Conservation (phyloP, 1,140 invertebrate species). For the Magallana angulata region DNA sequence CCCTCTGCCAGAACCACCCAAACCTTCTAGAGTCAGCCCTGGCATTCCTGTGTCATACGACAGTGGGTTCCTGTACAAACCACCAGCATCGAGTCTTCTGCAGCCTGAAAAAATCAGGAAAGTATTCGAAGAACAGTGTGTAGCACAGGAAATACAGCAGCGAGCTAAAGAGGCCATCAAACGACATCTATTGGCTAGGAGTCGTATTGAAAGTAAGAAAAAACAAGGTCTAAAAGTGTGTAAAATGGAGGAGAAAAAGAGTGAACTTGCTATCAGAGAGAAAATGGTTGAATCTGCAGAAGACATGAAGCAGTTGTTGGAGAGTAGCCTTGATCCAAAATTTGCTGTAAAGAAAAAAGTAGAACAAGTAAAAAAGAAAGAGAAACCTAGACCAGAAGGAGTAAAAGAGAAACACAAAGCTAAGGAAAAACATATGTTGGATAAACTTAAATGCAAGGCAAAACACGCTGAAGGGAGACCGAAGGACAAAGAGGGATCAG, state of each 20-base stretch:
- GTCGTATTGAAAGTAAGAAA: conserved; percentile 14
- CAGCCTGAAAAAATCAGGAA: conserved; percentile 1
- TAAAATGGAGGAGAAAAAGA: conserved; percentile 6
- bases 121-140: conserved; percentile 24
- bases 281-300: not conserved
- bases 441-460: not conserved
- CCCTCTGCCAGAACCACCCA: conserved; percentile 14
- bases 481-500: not conserved
- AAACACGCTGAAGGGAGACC: not conserved
- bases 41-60: not conserved
- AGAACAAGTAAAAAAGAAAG: not conserved
- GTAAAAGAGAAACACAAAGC: not conserved
- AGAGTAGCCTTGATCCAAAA: conserved; percentile 20
- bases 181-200: not conserved
- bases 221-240: not conserved
- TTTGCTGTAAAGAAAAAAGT: not conserved
- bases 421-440: not conserved
- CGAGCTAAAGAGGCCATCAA: conserved; percentile 22
- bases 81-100: conserved; percentile 37
- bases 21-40: no score
- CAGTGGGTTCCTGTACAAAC: not conserved
- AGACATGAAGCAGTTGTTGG: conserved; percentile 39
- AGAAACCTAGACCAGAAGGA: not conserved
- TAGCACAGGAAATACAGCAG: not conserved
- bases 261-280: not conserved